These are phyloP conservation scores for Nephrotoma guestfalica DNA, from an alignment of 2,888 invertebrate species.

Conservation along the genomic window DNA sequence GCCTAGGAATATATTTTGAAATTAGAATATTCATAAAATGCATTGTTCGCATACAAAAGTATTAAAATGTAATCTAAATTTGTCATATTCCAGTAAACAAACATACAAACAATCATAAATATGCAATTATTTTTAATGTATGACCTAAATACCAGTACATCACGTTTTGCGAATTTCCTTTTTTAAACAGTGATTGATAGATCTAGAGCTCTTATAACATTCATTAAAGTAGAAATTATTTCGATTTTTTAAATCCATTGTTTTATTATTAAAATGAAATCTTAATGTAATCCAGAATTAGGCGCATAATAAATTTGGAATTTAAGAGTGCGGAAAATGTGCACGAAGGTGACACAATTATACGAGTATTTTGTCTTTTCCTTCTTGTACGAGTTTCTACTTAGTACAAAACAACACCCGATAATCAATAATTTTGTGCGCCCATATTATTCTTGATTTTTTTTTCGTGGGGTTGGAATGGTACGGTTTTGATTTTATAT, in stretches of 20 bases:
- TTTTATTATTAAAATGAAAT: no score
- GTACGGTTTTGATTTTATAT: not conserved
- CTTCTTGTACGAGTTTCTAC: no score
- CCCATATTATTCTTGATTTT: not conserved
- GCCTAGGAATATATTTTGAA: no score
- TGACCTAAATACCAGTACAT: not conserved
- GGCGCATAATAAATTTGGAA: no score
- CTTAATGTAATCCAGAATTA: no score
- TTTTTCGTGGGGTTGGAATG: not conserved
- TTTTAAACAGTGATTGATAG: not conserved
- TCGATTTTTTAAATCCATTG: no score
- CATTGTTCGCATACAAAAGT: not conserved
- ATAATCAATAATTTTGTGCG: no score
- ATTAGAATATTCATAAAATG: no score
- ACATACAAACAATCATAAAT: not conserved
- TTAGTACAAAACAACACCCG: no score
- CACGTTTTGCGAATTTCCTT: not conserved
- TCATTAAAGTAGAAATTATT: not conserved
- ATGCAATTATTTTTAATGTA: not conserved
- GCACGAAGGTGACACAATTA: not conserved
- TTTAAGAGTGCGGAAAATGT: no score
- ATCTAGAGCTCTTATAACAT: not conserved
- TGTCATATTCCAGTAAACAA: not conserved
- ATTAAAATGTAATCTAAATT: not conserved
- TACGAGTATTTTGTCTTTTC: not conserved